Evolutionary conservation across 2,797 vertebrate species (phyloP).

Genomic region (Aythya fuligula): DNA sequence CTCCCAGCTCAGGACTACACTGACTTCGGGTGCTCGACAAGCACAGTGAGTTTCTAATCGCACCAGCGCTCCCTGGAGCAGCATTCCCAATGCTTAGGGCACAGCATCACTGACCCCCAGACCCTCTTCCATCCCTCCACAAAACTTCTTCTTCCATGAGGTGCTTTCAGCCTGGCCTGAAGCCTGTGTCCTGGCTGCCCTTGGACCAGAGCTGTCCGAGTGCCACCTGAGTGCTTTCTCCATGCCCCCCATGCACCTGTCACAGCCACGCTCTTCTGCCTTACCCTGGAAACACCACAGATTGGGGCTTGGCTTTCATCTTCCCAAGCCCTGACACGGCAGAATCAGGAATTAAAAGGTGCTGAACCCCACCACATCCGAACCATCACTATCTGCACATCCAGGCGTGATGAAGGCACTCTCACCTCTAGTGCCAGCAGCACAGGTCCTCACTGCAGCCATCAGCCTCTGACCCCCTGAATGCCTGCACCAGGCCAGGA

Average conservation of each 20-base stretch:
- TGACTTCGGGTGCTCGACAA: background rate
- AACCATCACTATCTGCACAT: background rate
- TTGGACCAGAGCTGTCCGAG: background rate
- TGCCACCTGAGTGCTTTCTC: background rate
- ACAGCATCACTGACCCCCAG: background rate
- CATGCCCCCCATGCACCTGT: no score
- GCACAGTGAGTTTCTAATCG: background rate
- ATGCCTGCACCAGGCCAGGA: background rate
- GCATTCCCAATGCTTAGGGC: background rate
- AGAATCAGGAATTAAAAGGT: background rate
- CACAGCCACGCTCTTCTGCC: background rate
- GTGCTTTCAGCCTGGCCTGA: background rate
- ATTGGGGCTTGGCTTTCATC: no score
- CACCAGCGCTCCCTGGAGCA: background rate
- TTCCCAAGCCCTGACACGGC: no score
- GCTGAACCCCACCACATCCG: accelerated
- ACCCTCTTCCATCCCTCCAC: background rate
- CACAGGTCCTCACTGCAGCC: background rate
- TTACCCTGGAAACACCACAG: background rate
- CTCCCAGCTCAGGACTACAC: background rate
- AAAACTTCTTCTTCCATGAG: background rate
- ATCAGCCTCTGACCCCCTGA: background rate
- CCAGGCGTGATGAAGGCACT: background rate
- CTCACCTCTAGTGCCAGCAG: accelerated
- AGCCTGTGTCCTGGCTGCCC: background rate